These are phyloP conservation scores for Drosophila ambigua DNA, from an alignment of 1,140 invertebrate genomes.

Conservation along the genomic window DNA sequence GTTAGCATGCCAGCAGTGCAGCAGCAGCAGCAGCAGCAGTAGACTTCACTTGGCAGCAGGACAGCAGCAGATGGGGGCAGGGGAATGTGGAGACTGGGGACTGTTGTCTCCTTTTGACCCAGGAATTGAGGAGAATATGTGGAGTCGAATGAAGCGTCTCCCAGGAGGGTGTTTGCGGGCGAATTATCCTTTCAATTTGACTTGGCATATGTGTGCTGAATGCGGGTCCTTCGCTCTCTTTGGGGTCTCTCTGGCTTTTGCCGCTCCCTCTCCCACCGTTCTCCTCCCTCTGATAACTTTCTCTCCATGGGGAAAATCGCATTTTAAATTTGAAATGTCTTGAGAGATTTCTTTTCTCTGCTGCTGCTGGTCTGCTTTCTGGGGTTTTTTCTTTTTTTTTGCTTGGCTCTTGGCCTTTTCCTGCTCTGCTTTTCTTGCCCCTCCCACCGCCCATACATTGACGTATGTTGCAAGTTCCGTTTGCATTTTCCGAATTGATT, in stretches of 20 bases:
- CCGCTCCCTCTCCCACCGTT: not conserved
- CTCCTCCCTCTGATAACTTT: not conserved
- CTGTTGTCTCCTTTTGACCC: constrained; percentile 2
- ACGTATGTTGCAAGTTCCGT: constrained; percentile 74
- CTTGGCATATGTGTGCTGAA: constrained; percentile 80
- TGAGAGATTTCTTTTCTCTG: constrained; percentile 62
- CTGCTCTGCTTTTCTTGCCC: constrained; percentile 51
- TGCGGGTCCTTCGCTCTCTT: constrained; percentile 1
- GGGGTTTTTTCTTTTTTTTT: constrained; percentile 18
- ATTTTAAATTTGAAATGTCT: constrained; percentile 83
- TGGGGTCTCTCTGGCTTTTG: constrained; percentile 3
- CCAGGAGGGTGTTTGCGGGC: constrained; percentile 83
- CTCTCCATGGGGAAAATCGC: constrained; percentile 57
- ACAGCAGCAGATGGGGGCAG: not conserved
- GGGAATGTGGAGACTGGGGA: constrained; percentile 29
- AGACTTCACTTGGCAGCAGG: constrained; percentile 47
- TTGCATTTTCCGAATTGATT: constrained; percentile 72
- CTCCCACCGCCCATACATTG: constrained; percentile 33
- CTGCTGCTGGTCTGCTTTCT: not conserved
- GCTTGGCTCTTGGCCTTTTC: constrained; percentile 25
- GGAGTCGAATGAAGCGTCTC: constrained; percentile 15
- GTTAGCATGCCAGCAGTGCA: constrained; percentile 81
- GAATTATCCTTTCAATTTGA: constrained; percentile 84
- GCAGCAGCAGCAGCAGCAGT: not conserved
- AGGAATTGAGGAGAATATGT: constrained; percentile 27